A percentile compares a stretch with the other conserved stretches of the same genome.
Evolutionary conservation across 1,140 invertebrate species (phyloP).

Genomic region (Aethina tumida): DNA sequence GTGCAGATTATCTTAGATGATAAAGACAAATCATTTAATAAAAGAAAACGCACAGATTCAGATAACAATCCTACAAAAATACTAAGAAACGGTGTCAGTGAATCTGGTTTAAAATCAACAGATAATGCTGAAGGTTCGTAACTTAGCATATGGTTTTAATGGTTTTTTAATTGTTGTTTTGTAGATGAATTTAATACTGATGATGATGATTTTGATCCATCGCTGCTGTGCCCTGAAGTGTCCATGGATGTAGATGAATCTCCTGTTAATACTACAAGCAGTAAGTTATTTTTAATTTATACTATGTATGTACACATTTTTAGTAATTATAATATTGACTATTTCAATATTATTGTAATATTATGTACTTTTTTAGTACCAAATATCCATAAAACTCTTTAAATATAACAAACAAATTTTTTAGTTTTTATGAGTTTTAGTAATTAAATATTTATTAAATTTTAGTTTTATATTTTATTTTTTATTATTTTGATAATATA

Average conservation of each 20-base stretch:
- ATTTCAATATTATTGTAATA: neutral
- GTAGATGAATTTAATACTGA: slow-evolving; percentile 17
- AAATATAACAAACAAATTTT: no score
- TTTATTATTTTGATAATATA: no score
- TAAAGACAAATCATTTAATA: no score
- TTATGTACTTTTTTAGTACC: neutral
- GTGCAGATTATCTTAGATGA: no score
- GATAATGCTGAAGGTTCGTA: no score
- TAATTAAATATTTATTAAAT: neutral
- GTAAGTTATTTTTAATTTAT: slow-evolving; percentile 9
- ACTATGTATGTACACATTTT: neutral
- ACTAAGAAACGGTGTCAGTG: no score
- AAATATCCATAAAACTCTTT: no score
- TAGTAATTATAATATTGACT: neutral
- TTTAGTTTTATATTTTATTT: neutral
- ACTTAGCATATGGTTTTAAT: slow-evolving; percentile 1
- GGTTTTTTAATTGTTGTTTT: slow-evolving; percentile 2
- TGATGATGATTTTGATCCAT: slow-evolving; percentile 28
- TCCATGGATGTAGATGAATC: slow-evolving; percentile 28
- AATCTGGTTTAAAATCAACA: no score
- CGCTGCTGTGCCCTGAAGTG: slow-evolving; percentile 25
- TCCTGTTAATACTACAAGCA: slow-evolving; percentile 19
- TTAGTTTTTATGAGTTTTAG: neutral
- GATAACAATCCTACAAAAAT: no score
- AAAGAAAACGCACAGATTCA: no score